Conservation (phyloP, 2,797 vertebrate species). For the Oophaga sylvatica region DNA sequence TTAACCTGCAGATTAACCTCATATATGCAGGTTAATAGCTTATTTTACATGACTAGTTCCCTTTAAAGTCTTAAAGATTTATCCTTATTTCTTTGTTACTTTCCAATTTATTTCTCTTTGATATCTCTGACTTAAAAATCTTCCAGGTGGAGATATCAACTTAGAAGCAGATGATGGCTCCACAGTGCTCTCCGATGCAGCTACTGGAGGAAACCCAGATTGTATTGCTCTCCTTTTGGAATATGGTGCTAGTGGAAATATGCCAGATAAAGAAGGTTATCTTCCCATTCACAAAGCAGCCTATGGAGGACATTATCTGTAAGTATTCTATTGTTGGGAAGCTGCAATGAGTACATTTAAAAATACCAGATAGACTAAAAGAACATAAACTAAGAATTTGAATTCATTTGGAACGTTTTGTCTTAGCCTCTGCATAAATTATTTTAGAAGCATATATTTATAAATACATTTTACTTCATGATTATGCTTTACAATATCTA, state of each 20-base stretch:
- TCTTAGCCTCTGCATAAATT: too few species aligned
- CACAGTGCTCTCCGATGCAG: conserved; percentile 82
- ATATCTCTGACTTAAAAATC: conserved; percentile 41
- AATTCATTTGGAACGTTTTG: too few species aligned
- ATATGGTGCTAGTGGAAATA: conserved; percentile 81
- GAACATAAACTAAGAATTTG: not conserved
- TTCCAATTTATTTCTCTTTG: not conserved
- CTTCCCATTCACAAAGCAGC: conserved; percentile 86
- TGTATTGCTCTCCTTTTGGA: conserved; percentile 81
- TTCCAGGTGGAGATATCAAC: conserved; percentile 81
- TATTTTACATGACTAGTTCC: too few species aligned
- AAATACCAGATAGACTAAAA: not conserved
- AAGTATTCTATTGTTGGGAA: conserved; percentile 65
- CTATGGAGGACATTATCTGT: conserved; percentile 87
- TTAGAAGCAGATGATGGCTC: conserved; percentile 81
- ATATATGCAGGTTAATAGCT: too few species aligned
- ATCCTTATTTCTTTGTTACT: not conserved
- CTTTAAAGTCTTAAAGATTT: not conserved
- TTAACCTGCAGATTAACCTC: too few species aligned
- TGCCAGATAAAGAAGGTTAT: conserved; percentile 80
- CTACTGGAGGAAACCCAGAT: conserved; percentile 83
- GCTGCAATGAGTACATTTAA: too few species aligned
- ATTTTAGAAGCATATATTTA: too few species aligned
- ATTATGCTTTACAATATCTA: too few species aligned
- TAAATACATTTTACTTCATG: too few species aligned